A percentile compares a stretch with the other conserved stretches of the same genome.
These are phyloP conservation scores for Acropora tenuis DNA, from an alignment of 64 coral and sea anemone genomes.

Conservation along the genomic window DNA sequence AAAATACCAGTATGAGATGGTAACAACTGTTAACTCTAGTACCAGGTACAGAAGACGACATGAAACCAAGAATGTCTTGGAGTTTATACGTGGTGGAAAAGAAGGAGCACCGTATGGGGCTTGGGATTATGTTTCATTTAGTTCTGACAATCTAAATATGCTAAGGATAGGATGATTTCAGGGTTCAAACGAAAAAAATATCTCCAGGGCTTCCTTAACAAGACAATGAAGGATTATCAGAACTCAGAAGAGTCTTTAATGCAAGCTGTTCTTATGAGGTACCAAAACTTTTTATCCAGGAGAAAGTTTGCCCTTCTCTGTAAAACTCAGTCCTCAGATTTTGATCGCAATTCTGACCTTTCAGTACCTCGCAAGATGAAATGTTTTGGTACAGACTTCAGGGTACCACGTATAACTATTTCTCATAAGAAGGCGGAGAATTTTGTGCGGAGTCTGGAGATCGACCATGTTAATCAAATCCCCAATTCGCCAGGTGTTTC, in stretches of 20 bases:
- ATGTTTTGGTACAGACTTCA: conserved; percentile 17
- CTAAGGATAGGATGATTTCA: too few species aligned
- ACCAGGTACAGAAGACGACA: too few species aligned
- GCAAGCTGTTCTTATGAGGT: background rate
- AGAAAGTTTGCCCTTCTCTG: background rate
- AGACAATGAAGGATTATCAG: background rate
- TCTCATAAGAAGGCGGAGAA: background rate
- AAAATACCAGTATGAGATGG: too few species aligned
- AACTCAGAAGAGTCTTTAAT: conserved; percentile 21
- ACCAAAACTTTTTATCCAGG: too few species aligned
- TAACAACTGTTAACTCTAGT: too few species aligned
- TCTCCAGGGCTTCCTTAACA: too few species aligned
- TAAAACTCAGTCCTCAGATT: background rate
- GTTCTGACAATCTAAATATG: too few species aligned
- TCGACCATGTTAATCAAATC: conserved; percentile 29
- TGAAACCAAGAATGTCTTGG: too few species aligned
- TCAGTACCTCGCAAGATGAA: conserved; percentile 21
- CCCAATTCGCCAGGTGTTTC: background rate
- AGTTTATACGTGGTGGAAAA: too few species aligned
- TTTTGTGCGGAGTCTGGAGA: conserved; percentile 26
- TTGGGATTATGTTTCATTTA: too few species aligned
- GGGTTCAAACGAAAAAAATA: too few species aligned
- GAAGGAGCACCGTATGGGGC: too few species aligned
- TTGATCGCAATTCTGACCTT: conserved; percentile 24
- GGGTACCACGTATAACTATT: conserved; percentile 14